These are phyloP conservation scores for Beroe ovata DNA, from an alignment of 37 sponge, comb jelly and placozoan genomes.

Conservation along the genomic window DNA sequence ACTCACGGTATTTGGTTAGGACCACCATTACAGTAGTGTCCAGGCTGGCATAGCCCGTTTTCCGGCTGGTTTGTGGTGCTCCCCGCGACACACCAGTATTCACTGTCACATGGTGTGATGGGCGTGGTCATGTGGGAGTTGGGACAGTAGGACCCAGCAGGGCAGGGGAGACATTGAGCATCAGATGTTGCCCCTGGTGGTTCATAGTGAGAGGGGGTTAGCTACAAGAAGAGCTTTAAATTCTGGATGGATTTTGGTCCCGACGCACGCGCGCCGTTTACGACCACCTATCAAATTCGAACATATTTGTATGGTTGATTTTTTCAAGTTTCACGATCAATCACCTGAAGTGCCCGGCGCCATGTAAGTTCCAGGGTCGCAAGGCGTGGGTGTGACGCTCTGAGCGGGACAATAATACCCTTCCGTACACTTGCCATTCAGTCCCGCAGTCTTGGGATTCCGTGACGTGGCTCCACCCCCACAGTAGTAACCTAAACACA, in stretches of 20 bases:
- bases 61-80: neutral
- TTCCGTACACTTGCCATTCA: constrained; percentile 36
- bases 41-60: neutral
- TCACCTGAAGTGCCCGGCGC: constrained; percentile 7
- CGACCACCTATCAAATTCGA: too few relatives aligned
- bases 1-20: constrained; percentile 45
- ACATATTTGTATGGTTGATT: too few relatives aligned
- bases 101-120: neutral
- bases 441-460: constrained; percentile 24
- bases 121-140: constrained; percentile 33
- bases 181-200: constrained; percentile 26
- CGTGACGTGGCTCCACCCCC: constrained; percentile 38
- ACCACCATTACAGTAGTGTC: constrained; percentile 40
- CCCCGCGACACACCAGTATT: constrained; percentile 2
- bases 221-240: neutral
- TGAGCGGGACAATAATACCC: constrained; percentile 4
- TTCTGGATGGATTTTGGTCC: too few relatives aligned
- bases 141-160: constrained; percentile 40
- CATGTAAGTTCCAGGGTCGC: constrained; percentile 39
- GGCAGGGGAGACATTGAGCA: constrained; percentile 4
- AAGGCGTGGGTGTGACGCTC: constrained; percentile 25
- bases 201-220: neutral
- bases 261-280: too few relatives aligned
- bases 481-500: constrained; percentile 28
- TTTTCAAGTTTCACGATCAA: too few relatives aligned